phyloP scores from a whole-genome alignment of 2,797 vertebrate species.

The Cetoscarus ocellatus region DNA sequence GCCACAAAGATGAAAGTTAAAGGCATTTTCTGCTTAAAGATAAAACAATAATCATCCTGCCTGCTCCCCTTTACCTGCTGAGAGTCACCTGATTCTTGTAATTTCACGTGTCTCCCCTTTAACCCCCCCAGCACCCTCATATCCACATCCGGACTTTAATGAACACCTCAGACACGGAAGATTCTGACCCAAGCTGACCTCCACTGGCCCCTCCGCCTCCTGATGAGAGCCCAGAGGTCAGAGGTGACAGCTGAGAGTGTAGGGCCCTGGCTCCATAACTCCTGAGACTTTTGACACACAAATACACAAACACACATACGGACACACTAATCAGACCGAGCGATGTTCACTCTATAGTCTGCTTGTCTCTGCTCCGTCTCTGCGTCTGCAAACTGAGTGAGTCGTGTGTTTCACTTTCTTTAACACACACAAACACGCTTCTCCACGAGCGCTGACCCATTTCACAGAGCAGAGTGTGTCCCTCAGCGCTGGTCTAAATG shows the following conservation, averaged over 20 bases:
- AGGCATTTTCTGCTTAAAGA: not conserved
- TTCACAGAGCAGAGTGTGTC: constrained; percentile 42
- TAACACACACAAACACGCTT: constrained; percentile 5
- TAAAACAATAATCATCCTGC: not conserved
- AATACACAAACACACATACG: constrained; percentile 15
- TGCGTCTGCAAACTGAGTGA: constrained; percentile 8
- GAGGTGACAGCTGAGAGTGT: constrained; percentile 67
- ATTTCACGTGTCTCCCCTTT: constrained; percentile 8
- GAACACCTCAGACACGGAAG: constrained; percentile 53
- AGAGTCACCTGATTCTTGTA: constrained; percentile 29
- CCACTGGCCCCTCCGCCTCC: constrained; percentile 38
- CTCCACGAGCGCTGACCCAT: constrained; percentile 40
- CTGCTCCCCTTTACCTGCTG: constrained; percentile 18
- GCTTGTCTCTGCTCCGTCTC: constrained; percentile 15
- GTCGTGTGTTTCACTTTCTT: constrained; percentile 18
- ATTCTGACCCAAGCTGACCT: constrained; percentile 55
- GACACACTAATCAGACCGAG: constrained; percentile 27
- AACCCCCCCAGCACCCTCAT: not conserved
- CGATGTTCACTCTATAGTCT: constrained; percentile 19
- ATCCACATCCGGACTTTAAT: constrained; percentile 41
- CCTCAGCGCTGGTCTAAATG: constrained; percentile 36
- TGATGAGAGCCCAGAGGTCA: constrained; percentile 63
- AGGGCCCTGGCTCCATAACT: constrained; percentile 54
- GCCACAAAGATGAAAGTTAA: not conserved
- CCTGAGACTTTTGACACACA: constrained; percentile 2